Evolutionary conservation across 2,888 invertebrate genomes (phyloP), one percentile per base, ranked within the genome.

Genomic region (Erebia epiphron): DNA sequence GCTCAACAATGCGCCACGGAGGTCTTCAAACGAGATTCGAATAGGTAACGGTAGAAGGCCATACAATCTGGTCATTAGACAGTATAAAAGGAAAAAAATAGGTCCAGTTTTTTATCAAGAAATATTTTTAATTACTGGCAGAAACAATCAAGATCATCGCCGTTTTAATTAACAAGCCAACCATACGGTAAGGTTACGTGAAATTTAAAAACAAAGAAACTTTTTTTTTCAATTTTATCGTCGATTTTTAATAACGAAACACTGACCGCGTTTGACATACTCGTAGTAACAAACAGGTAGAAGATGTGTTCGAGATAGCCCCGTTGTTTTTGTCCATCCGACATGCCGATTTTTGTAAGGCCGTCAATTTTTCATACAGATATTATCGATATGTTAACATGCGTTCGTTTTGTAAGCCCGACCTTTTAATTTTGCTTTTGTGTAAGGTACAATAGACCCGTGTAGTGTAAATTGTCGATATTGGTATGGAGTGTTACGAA

Each of bases 281-380:
- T 43, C 35, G 35, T 43, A 77, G 75, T 72, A 84, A 85, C 84
- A 85, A 84, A 85, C 85, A 86, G 84, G 84, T 84, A 81, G 80
- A 79, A 84, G 87, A 84, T 83, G 60, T 52, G 35, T 58, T 77
- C 75, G 76, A 77, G 80, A 82, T 85, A 83, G 76, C 79, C 80
- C 80, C 79, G 75, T 87, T 86, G 84, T 83, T 80, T 81, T 80
- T 81, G 73, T 73, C 71, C 73, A 74, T 72, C 71, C 73, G 80
- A 85, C 83, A 86, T 83, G 87, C 86, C 87, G 89, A 87, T 84
- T 84, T 86, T 81, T 80, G 82, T 82, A 78, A 76, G 78, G 76
- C 80, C 80, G 79, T 83, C 85, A 80, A 90, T 90, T 85, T 87
- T 86, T 90, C 86, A 86, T 82, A 78, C 65, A 73, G 82, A 83